These are phyloP conservation scores for Lytechinus variegatus DNA, from an alignment of 35 echinoderm and acorn worm species.

Conservation along the genomic window DNA sequence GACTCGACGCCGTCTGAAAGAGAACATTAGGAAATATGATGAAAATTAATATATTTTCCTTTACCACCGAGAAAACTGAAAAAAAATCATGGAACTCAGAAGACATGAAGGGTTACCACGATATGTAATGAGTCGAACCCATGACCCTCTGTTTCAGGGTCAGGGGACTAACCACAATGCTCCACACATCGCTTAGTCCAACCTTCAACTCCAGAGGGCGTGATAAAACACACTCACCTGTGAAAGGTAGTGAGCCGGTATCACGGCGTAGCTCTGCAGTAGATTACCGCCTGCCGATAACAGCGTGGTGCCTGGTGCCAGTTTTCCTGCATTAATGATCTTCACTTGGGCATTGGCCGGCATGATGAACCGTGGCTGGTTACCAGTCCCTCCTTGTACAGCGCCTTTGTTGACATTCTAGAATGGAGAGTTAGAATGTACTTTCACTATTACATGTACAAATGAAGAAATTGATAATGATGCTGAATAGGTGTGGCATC, in stretches of 20 bases:
- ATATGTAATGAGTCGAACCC: too few species aligned
- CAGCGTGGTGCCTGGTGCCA: slow-evolving; percentile 84
- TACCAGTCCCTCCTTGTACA: slow-evolving; percentile 7
- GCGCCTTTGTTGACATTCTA: slow-evolving; percentile 2
- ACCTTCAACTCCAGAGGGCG: too few species aligned
- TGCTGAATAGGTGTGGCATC: too few species aligned
- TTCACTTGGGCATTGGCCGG: slow-evolving; percentile 82
- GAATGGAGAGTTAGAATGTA: neutral
- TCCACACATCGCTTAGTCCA: too few species aligned
- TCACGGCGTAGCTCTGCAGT: slow-evolving; percentile 68
- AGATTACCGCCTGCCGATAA: slow-evolving; percentile 68
- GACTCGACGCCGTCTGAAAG: neutral
- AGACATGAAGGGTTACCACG: too few species aligned
- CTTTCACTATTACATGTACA: too few species aligned
- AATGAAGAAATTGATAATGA: too few species aligned
- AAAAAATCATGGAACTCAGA: too few species aligned
- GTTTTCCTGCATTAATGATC: slow-evolving; percentile 72
- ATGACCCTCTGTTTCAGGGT: too few species aligned
- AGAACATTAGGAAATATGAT: neutral
- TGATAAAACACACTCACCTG: slow-evolving; percentile 58
- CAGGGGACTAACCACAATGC: too few species aligned
- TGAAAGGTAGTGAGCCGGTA: slow-evolving; percentile 67
- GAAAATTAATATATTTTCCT: too few species aligned
- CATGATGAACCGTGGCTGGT: slow-evolving; percentile 85
- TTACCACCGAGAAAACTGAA: too few species aligned